These are phyloP conservation scores for Ridgeia piscesae DNA, from an alignment of 1,140 invertebrate species.

Conservation along the genomic window DNA sequence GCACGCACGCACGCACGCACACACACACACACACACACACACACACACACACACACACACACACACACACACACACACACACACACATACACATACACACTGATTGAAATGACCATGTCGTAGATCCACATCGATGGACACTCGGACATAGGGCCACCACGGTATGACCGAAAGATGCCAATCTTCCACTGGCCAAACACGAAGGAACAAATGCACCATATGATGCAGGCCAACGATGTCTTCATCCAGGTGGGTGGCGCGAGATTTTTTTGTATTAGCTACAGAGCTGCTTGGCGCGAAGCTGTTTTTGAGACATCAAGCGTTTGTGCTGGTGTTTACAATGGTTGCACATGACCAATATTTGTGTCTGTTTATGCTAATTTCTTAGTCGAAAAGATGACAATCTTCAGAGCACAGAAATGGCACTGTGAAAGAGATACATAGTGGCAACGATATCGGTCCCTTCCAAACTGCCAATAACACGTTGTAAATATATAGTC, in stretches of 20 bases:
- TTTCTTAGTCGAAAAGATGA: not conserved
- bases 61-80: not conserved
- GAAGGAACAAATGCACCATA: not conserved
- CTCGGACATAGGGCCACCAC: not conserved
- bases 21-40: too few relatives aligned
- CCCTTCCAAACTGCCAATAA: too few relatives aligned
- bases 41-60: not conserved
- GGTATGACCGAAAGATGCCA: not conserved
- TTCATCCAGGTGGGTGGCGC: not conserved
- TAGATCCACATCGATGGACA: slow-evolving; percentile 15
- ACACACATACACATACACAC: not conserved
- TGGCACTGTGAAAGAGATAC: too few relatives aligned
- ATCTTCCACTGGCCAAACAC: not conserved
- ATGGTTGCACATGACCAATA: not conserved
- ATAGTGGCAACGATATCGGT: too few relatives aligned
- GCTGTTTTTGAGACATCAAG: not conserved
- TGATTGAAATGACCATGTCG: not conserved
- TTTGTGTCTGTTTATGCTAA: not conserved
- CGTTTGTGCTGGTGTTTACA: not conserved
- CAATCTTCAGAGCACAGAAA: not conserved
- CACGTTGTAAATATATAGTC: too few relatives aligned
- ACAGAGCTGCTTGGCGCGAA: not conserved
- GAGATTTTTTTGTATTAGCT: not conserved
- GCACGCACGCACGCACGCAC: too few relatives aligned
- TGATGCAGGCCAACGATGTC: slow-evolving; percentile 15